Evolutionary conservation across 2,888 invertebrate genomes (phyloP).

Genomic region (Idaea straminata): DNA sequence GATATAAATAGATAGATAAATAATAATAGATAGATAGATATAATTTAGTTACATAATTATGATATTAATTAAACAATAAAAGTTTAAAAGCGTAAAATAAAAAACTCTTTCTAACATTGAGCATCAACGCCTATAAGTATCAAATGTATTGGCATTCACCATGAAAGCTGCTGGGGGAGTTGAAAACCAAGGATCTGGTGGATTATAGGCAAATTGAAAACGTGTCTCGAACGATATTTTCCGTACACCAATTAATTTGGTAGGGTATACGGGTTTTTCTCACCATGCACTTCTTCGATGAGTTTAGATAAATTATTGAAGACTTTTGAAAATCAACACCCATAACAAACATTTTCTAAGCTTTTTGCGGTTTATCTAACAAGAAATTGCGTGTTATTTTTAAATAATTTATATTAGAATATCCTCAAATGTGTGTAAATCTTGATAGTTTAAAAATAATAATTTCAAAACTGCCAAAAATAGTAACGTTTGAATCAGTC

Average conservation of each 20-base stretch:
- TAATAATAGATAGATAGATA: no score
- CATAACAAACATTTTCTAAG: not conserved
- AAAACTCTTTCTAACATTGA: not conserved
- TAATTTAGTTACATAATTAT: no score
- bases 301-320: not conserved
- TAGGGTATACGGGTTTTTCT: not conserved
- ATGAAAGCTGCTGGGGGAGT: conserved; percentile 6
- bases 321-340: not conserved
- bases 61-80: not conserved
- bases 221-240: conserved; percentile 26
- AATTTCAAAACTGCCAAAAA: no score
- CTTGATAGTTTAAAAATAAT: no score
- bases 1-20: no score
- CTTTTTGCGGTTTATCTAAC: not conserved
- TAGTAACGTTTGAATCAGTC: no score
- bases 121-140: not conserved
- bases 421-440: no score
- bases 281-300: not conserved
- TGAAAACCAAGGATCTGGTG: conserved; percentile 24
- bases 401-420: no score
- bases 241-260: conserved; percentile 23
- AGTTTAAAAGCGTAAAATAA: not conserved
- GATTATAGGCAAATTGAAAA: conserved; percentile 31
- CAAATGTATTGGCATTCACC: not conserved
- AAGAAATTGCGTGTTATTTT: no score